A percentile compares a stretch with the other conserved stretches of the same genome.
Conservation (phyloP, 2,113 vertebrate species). For the Odocoileus hemionus region DNA sequence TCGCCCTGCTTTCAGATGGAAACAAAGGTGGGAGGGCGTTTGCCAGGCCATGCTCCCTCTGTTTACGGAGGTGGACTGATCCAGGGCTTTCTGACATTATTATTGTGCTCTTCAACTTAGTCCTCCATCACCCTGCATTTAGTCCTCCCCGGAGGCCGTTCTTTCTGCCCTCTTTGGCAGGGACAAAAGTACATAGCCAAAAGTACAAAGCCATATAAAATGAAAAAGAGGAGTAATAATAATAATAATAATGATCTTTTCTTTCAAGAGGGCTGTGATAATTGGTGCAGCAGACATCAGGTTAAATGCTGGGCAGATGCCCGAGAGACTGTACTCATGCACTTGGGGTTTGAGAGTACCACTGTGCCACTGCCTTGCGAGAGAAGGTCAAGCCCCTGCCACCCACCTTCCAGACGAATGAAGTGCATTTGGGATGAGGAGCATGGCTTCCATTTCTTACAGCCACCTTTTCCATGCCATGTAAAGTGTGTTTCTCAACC, state of each 20-base stretch:
- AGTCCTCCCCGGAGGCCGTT: neutral
- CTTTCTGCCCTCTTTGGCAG: neutral
- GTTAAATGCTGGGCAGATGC: neutral
- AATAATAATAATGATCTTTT: neutral
- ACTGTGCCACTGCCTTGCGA: neutral
- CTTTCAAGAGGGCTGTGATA: neutral
- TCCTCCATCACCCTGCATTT: neutral
- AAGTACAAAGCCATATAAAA: neutral
- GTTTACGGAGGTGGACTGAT: neutral
- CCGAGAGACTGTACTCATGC: neutral
- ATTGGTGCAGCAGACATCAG: neutral
- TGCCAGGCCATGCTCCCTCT: neutral
- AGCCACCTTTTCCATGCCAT: neutral
- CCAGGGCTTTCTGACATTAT: neutral
- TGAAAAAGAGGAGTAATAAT: conserved; percentile 4
- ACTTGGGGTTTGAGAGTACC: neutral
- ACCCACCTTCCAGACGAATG: neutral
- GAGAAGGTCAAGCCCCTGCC: neutral
- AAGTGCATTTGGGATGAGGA: neutral
- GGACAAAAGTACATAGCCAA: neutral
- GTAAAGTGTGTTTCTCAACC: neutral
- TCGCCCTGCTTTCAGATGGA: neutral
- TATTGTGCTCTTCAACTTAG: neutral
- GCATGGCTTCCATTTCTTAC: neutral
- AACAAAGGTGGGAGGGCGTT: neutral